Base-by-base conservation (phyloP, 2,888 invertebrate genomes). In the Noctuana brunneofusca region DNA sequence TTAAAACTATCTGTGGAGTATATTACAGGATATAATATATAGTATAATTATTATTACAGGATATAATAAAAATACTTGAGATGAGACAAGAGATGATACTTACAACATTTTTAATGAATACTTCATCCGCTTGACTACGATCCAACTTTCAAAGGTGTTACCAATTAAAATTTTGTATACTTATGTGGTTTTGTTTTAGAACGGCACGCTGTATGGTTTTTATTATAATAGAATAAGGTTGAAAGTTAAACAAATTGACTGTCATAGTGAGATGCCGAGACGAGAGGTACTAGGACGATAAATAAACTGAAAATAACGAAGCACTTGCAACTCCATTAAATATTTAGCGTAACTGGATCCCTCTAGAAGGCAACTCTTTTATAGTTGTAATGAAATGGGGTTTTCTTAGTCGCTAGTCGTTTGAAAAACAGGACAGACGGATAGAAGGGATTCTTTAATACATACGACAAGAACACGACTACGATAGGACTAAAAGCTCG, bases 281-380 rank as follows among this genome's bases (percentile, higher is more conserved):
- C 18, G 18, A 58, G 57, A 20, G 48, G 16, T 20, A 43, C 8
- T n/a, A 48, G 49, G 18, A 53, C 46, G 22, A 41, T 62, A 60
- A 53, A 60, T 60, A 53, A 53, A 60, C 35, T 60, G 30, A 35
- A 27, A 62, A 48, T 60, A 60, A 60, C 54, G 55, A 62, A 62
- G 55, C 12, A 48, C 55, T 60, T 27, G 46, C 43, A 22, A 16
- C 53, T 54, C 24, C 53, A 54, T 60, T 54, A 60, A 60, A 60
- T 60, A 52, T 60, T 60, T 60, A 60, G 41, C 18, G 46, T 46
- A 43, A 48, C 52, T 46, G 43, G 38, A 52, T 58, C 49, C 56
- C 46, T 56, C 30, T 46, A 56, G 56, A 46, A 32, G 9, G 56
- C 30, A 56, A 43, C 43, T 56, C 56, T 56, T 46, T 32, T 56